phyloP scores from a whole-genome alignment of 2,113 vertebrate genomes.

The Pituophis catenifer region DNA sequence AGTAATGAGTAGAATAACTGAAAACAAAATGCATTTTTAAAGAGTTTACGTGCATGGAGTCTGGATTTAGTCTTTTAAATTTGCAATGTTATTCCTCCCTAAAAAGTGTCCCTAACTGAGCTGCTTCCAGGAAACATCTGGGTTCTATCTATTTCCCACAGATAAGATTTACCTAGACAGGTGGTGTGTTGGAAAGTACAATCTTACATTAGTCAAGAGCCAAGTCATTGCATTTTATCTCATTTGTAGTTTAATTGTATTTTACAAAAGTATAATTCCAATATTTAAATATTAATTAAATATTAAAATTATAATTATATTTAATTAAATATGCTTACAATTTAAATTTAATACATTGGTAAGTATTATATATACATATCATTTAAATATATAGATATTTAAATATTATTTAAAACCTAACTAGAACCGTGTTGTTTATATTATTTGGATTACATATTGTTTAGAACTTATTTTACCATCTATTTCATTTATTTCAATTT shows the following conservation, averaged over 20 bases:
- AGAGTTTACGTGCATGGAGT: not conserved
- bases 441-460: conserved; percentile 25
- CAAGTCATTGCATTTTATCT: not conserved
- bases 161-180: not conserved
- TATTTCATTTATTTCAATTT: conserved; percentile 6
- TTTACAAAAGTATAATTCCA: not conserved
- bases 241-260: not conserved
- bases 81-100: not conserved
- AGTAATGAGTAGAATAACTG: not conserved
- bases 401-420: not conserved
- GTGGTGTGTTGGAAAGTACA: not conserved
- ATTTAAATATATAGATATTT: not conserved
- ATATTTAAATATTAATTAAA: not conserved
- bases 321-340: not conserved
- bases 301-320: not conserved
- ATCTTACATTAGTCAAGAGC: not conserved
- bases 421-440: not conserved
- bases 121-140: not conserved
- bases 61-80: not conserved
- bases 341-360: not conserved
- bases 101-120: not conserved
- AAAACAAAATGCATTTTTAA: not conserved
- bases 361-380: too few species aligned
- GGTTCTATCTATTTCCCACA: not conserved
- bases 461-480: conserved; percentile 23